Evolutionary conservation across 2,888 invertebrate genomes (phyloP).

Genomic region (Adineta ricciae): DNA sequence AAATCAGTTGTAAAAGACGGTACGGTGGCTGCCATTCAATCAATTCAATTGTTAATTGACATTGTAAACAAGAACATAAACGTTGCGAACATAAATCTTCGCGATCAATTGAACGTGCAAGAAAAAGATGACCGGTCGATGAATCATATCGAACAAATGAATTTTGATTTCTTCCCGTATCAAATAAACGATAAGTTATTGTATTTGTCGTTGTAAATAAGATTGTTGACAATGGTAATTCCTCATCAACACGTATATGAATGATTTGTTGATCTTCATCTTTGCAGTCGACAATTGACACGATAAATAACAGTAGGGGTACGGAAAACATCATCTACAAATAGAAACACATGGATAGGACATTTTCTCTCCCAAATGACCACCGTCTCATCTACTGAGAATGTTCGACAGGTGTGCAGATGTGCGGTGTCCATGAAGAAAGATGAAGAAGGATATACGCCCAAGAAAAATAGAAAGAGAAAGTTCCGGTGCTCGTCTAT

Average conservation of each 20-base stretch:
- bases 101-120: slow-evolving; percentile 20
- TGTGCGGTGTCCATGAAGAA: background rate
- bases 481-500: background rate
- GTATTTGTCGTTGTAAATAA: background rate
- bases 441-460: background rate
- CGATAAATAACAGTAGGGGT: background rate
- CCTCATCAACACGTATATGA: slow-evolving; percentile 25
- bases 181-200: slow-evolving; percentile 21
- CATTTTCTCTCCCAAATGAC: background rate
- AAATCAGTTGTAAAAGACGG: slow-evolving; percentile 24
- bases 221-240: slow-evolving; percentile 24
- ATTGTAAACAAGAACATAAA: slow-evolving; percentile 8
- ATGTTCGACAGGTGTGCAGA: background rate
- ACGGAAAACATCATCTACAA: background rate
- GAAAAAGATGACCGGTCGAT: background rate
- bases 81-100: slow-evolving; percentile 25
- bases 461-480: background rate
- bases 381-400: background rate
- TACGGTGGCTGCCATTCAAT: background rate
- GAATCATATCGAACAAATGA: slow-evolving; percentile 25
- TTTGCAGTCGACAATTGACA: background rate
- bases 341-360: background rate
- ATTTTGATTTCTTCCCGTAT: slow-evolving; percentile 2
- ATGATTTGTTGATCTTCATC: background rate
- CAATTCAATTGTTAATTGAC: slow-evolving; percentile 26